These are phyloP conservation scores for Styela clava DNA, from an alignment of 23 tunicate species.

Conservation along the genomic window DNA sequence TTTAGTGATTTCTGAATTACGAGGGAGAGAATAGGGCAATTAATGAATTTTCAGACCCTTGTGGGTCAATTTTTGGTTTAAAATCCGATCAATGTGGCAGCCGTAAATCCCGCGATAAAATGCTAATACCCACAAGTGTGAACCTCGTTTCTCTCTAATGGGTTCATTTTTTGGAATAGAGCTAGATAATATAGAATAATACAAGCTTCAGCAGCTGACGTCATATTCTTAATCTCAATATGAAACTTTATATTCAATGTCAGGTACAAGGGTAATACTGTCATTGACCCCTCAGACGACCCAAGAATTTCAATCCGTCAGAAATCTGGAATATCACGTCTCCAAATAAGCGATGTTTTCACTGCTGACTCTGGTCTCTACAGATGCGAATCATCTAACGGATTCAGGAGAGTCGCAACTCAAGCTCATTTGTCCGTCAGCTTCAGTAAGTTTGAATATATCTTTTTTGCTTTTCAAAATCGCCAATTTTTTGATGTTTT, in stretches of 20 bases:
- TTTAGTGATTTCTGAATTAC: too few relatives aligned
- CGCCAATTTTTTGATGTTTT: too few relatives aligned
- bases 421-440: constrained; percentile 53
- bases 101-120: not conserved
- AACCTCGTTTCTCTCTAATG: too few relatives aligned
- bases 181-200: too few relatives aligned
- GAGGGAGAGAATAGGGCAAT: too few relatives aligned
- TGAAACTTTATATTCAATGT: not conserved
- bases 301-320: constrained; percentile 38
- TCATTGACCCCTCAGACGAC: constrained; percentile 12
- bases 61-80: not conserved
- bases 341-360: constrained; percentile 53
- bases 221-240: not conserved
- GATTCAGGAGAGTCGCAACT: constrained; percentile 45
- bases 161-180: too few relatives aligned
- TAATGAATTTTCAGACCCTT: not conserved
- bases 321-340: constrained; percentile 55
- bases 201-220: not conserved
- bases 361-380: constrained; percentile 75
- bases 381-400: constrained; percentile 79
- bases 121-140: not conserved
- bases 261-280: constrained; percentile 59
- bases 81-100: not conserved
- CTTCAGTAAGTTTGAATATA: constrained; percentile 72
- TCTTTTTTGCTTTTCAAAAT: too few relatives aligned